Percentiles rank a stretch among this genome's conserved stretches.
These are phyloP conservation scores for Cabera pusaria DNA, from an alignment of 2,888 invertebrate genomes.

Conservation along the genomic window DNA sequence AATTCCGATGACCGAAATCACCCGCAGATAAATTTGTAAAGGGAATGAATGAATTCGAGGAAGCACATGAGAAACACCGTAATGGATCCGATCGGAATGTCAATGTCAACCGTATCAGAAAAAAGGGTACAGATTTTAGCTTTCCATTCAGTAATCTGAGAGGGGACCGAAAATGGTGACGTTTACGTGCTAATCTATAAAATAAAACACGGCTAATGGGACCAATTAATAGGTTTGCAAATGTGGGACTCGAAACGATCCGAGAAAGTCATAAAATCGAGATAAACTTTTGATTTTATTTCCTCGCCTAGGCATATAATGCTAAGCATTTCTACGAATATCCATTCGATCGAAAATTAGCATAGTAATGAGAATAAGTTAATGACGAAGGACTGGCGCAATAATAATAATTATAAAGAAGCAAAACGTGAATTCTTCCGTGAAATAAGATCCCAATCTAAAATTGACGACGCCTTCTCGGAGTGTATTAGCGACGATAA, in stretches of 20 bases:
- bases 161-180: slow-evolving; percentile 31
- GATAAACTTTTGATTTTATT: no score
- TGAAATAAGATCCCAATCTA: slow-evolving; percentile 32
- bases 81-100: slow-evolving; percentile 69
- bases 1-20: slow-evolving; percentile 39
- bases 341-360: slow-evolving; percentile 21
- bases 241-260: slow-evolving; percentile 12
- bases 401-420: no score
- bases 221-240: slow-evolving; percentile 29
- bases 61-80: slow-evolving; percentile 65
- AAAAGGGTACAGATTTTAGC: slow-evolving; percentile 51
- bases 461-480: slow-evolving; percentile 24
- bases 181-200: slow-evolving; percentile 25
- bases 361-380: slow-evolving; percentile 25
- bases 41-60: slow-evolving; percentile 75
- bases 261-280: no score
- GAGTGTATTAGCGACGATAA: slow-evolving; percentile 29
- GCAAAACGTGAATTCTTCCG: slow-evolving; percentile 28
- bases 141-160: slow-evolving; percentile 35
- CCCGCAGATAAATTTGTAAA: slow-evolving; percentile 44
- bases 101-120: slow-evolving; percentile 63
- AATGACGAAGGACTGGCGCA: slow-evolving; percentile 16
- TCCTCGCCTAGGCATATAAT: slow-evolving; percentile 16
- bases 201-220: slow-evolving; percentile 30
- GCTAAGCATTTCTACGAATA: slow-evolving; percentile 16